phyloP scores from a whole-genome alignment of 2,113 vertebrate species.

The Aplodontia rufa region DNA sequence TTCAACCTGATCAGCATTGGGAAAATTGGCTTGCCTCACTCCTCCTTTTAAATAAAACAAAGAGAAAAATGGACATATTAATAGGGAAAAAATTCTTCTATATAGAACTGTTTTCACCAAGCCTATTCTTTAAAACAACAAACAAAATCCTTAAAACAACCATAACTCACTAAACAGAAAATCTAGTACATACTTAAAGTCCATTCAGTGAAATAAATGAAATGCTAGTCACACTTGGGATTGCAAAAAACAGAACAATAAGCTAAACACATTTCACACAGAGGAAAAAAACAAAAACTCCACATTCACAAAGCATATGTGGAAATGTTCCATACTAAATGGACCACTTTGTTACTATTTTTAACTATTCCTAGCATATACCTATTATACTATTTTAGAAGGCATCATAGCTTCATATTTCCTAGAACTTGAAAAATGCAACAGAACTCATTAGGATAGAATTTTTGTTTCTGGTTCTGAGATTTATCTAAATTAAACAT shows the following conservation, averaged over 20 bases:
- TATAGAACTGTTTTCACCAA: not conserved
- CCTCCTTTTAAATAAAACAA: not conserved
- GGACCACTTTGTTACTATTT: not conserved
- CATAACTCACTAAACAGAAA: conserved; percentile 28
- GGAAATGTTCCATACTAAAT: not conserved
- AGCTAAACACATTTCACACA: conserved; percentile 16
- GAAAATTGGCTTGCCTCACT: not conserved
- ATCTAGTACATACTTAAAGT: not conserved
- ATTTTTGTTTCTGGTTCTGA: conserved; percentile 68
- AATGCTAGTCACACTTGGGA: not conserved
- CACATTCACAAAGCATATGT: not conserved
- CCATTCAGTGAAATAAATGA: conserved; percentile 14
- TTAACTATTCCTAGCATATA: not conserved
- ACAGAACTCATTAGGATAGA: conserved; percentile 2
- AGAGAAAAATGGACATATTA: not conserved
- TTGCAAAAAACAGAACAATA: not conserved
- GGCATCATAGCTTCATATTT: not conserved
- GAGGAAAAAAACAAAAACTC: not conserved
- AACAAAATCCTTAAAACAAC: not conserved
- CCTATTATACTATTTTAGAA: not conserved
- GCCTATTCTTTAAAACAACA: not conserved
- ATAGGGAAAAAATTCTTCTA: not conserved
- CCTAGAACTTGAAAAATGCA: conserved; percentile 36
- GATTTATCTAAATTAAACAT: conserved; percentile 77
- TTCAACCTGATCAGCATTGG: not conserved